A percentile compares a stretch with the other conserved stretches of the same genome.
Conservation (phyloP, 1,140 invertebrate species). For the Tetraneura akinire region DNA sequence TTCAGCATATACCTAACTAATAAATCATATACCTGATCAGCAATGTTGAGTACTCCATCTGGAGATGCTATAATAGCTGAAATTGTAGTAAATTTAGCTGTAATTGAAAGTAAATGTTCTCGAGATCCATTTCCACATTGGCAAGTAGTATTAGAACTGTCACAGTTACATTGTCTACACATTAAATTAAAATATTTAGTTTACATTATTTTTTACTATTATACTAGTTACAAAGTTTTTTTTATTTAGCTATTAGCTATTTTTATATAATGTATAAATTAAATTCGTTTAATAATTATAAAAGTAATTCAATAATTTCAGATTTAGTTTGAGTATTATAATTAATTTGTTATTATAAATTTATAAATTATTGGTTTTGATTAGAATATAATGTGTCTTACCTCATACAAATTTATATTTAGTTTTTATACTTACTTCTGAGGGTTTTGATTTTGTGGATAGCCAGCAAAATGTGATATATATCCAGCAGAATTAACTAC, state of each 20-base stretch:
- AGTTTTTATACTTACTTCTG: constrained; percentile 54
- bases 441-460: constrained; percentile 62
- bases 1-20: too few relatives aligned
- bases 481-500: constrained; percentile 79
- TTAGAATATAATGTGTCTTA: too few relatives aligned
- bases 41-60: constrained; percentile 89
- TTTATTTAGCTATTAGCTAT: too few relatives aligned
- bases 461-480: constrained; percentile 80
- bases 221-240: too few relatives aligned
- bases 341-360: too few relatives aligned
- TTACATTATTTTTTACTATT: constrained; percentile 4
- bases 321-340: too few relatives aligned
- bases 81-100: constrained; percentile 86
- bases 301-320: too few relatives aligned
- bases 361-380: too few relatives aligned
- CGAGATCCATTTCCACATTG: constrained; percentile 55
- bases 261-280: too few relatives aligned
- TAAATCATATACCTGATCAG: constrained; percentile 77
- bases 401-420: too few relatives aligned
- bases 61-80: constrained; percentile 91
- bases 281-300: too few relatives aligned
- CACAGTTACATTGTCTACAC: constrained; percentile 54
- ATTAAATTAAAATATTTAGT: neutral
- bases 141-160: constrained; percentile 57
- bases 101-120: constrained; percentile 73